Evolutionary conservation across 35 echinoderm and acorn worm species (phyloP).

Genomic region (Apostichopus parvimensis): DNA sequence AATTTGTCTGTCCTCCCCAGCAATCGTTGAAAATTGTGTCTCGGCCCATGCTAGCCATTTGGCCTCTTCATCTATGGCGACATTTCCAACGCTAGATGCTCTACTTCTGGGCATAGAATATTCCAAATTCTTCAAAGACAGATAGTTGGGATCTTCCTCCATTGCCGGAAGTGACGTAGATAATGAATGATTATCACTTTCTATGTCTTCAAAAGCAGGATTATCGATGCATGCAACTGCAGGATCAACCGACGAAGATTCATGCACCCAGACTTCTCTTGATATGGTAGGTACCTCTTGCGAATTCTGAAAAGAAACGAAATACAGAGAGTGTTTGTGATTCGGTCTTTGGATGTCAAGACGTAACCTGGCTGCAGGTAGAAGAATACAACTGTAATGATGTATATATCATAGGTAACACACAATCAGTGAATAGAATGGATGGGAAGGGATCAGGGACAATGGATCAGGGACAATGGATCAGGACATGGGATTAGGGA

Average conservation of each 20-base stretch:
- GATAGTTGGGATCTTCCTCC: constrained; percentile 53
- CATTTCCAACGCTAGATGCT: constrained; percentile 29
- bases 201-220: constrained; percentile 26
- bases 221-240: constrained; percentile 42
- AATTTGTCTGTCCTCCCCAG: constrained; percentile 93
- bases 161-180: not conserved
- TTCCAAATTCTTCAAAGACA: constrained; percentile 49
- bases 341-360: too few relatives aligned
- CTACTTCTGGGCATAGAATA: constrained; percentile 60
- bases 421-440: too few relatives aligned
- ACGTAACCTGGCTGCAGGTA: too few relatives aligned
- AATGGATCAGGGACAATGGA: too few relatives aligned
- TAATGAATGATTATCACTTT: constrained; percentile 1
- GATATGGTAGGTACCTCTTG: not conserved
- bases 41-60: constrained; percentile 92
- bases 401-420: too few relatives aligned
- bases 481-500: too few relatives aligned
- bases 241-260: not conserved
- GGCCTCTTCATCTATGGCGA: constrained; percentile 69
- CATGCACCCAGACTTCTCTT: not conserved
- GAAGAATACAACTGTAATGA: too few relatives aligned
- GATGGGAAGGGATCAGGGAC: too few relatives aligned
- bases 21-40: constrained; percentile 90
- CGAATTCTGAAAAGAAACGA: not conserved
- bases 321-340: not conserved